phyloP scores from a whole-genome alignment of 2,888 invertebrate species.

The Elaeidobius kamerunicus region DNA sequence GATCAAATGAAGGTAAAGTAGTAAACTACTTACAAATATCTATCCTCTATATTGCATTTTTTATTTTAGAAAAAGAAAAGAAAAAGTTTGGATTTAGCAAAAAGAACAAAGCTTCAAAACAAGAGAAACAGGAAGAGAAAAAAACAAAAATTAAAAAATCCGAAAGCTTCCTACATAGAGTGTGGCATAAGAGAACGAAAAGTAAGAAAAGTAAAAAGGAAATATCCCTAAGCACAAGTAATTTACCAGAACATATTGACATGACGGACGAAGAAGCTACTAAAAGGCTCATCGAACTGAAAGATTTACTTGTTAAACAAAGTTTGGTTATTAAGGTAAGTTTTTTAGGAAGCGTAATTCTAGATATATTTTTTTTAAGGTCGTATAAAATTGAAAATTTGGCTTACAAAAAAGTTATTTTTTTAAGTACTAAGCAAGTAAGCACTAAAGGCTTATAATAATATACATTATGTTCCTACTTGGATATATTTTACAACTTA shows the following conservation, averaged over 20 bases:
- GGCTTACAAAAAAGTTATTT: too few relatives aligned
- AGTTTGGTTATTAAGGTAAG: constrained; percentile 38
- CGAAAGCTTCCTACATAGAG: constrained; percentile 38
- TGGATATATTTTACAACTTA: too few relatives aligned
- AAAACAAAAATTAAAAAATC: constrained; percentile 36
- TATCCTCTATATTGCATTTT: too few relatives aligned
- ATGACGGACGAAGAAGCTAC: constrained; percentile 32
- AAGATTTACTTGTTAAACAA: constrained; percentile 41
- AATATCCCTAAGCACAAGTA: constrained; percentile 1
- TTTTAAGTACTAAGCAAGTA: too few relatives aligned
- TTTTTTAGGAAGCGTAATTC: not conserved
- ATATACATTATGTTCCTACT: too few relatives aligned
- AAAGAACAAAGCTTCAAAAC: constrained; percentile 20
- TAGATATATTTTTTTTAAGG: not conserved
- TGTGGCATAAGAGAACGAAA: constrained; percentile 38
- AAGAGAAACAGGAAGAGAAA: constrained; percentile 21
- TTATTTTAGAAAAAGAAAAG: constrained; percentile 18
- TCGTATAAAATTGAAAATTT: not conserved
- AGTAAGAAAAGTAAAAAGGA: constrained; percentile 32
- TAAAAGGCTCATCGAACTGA: constrained; percentile 41
- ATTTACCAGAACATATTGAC: constrained; percentile 21
- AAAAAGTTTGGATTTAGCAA: constrained; percentile 19
- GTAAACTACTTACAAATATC: too few relatives aligned
- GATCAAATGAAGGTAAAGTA: constrained; percentile 15
- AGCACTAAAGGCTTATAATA: too few relatives aligned